phyloP scores from a whole-genome alignment of 2,888 invertebrate genomes.

The Melangyna quadrimaculata region DNA sequence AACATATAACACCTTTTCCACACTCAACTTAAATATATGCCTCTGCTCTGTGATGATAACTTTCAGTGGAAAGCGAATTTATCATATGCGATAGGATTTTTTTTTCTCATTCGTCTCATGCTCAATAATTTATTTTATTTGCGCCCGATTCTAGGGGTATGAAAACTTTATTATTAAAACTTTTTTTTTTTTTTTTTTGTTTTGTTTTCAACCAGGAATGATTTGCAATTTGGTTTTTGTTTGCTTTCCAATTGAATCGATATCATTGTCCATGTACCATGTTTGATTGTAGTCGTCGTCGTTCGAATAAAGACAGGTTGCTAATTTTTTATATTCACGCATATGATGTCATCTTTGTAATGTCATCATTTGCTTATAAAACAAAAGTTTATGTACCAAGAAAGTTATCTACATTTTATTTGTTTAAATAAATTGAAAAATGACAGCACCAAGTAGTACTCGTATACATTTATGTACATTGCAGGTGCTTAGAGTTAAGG shows the following conservation, averaged over 20 bases:
- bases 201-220: slow-evolving; percentile 34
- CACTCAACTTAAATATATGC: slow-evolving; percentile 15
- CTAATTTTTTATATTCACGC: slow-evolving; percentile 24
- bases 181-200: slow-evolving; percentile 2
- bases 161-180: slow-evolving; percentile 51
- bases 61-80: slow-evolving; percentile 60
- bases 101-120: slow-evolving; percentile 13
- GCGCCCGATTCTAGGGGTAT: slow-evolving; percentile 39
- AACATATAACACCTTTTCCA: slow-evolving; percentile 58
- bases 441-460: slow-evolving; percentile 9
- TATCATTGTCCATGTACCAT: slow-evolving; percentile 31
- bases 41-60: slow-evolving; percentile 56
- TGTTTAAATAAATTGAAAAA: slow-evolving; percentile 8
- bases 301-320: slow-evolving; percentile 5
- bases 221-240: slow-evolving; percentile 49
- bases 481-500: slow-evolving; percentile 55
- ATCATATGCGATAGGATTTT: slow-evolving; percentile 46
- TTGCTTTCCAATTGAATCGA: slow-evolving; percentile 47
- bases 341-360: slow-evolving; percentile 59
- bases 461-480: background rate
- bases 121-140: slow-evolving; percentile 48
- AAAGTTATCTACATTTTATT: background rate
- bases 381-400: slow-evolving; percentile 13
- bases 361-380: slow-evolving; percentile 36
- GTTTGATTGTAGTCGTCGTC: background rate